A percentile compares a stretch with the other conserved stretches of the same genome.
These are phyloP conservation scores for Hippoglossus hippoglossus DNA, from an alignment of 2,797 vertebrate genomes.

Conservation along the genomic window DNA sequence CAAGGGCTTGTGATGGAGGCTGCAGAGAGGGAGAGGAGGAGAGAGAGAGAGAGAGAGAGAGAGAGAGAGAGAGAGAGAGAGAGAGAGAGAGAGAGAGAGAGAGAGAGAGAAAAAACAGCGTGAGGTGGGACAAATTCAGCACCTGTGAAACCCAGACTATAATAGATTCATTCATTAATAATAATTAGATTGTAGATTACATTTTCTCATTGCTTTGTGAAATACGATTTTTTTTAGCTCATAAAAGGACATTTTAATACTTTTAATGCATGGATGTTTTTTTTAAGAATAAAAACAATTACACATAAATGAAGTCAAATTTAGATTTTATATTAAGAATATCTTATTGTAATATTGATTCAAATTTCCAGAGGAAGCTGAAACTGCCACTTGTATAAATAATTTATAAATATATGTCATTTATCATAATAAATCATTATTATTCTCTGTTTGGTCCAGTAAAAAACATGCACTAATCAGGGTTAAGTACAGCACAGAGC, in stretches of 20 bases:
- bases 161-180: slow-evolving; percentile 37
- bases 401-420: no score
- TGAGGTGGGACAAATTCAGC: slow-evolving; percentile 14
- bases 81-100: no score
- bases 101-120: background rate
- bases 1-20: slow-evolving; percentile 19
- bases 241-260: background rate
- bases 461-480: background rate
- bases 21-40: slow-evolving; percentile 11
- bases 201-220: slow-evolving; percentile 13
- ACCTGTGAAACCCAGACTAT: slow-evolving; percentile 13
- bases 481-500: background rate
- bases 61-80: background rate
- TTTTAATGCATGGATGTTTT: background rate
- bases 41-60: background rate
- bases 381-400: background rate
- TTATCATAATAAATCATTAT: no score
- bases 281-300: background rate
- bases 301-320: no score
- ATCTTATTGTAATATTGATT: background rate
- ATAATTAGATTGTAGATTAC: slow-evolving; percentile 29
- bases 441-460: no score
- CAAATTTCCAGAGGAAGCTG: background rate
- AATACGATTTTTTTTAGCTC: background rate
- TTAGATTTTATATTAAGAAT: no score